These are phyloP conservation scores for Paracanthobrama guichenoti DNA, from an alignment of 2,113 vertebrate species.

Conservation along the genomic window DNA sequence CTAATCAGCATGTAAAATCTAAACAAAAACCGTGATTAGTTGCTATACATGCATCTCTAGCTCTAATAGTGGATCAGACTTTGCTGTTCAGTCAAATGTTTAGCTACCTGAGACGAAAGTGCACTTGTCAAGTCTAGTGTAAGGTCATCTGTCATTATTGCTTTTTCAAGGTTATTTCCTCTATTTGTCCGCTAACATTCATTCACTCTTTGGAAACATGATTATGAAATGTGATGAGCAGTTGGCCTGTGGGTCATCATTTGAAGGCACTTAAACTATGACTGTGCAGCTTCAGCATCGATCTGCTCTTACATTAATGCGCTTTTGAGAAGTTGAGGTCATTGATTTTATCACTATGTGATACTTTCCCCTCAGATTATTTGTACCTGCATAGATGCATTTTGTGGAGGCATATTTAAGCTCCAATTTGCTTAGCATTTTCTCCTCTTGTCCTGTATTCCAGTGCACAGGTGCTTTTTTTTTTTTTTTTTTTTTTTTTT, in stretches of 20 bases:
- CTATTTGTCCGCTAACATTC: slow-evolving; percentile 41
- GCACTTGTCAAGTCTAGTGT: background rate
- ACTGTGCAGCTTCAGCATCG: slow-evolving; percentile 44
- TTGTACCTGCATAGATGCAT: slow-evolving; percentile 11
- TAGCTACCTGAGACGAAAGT: background rate
- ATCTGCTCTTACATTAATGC: slow-evolving; percentile 46
- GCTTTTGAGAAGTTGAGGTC: slow-evolving; percentile 44
- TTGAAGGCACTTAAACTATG: slow-evolving; percentile 52
- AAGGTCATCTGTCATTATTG: background rate
- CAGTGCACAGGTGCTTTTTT: slow-evolving; percentile 45
- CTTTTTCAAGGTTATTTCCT: slow-evolving; percentile 45
- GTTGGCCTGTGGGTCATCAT: slow-evolving; percentile 50
- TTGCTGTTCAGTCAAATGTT: background rate
- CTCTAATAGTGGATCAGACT: background rate
- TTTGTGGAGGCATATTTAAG: slow-evolving; percentile 9
- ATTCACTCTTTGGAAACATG: slow-evolving; percentile 43
- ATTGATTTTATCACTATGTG: slow-evolving; percentile 51
- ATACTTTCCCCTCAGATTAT: slow-evolving; percentile 38
- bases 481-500: slow-evolving; percentile 34
- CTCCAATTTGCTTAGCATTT: slow-evolving; percentile 38
- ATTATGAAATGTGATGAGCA: slow-evolving; percentile 46
- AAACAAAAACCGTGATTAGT: background rate
- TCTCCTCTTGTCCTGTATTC: slow-evolving; percentile 18
- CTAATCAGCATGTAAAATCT: background rate
- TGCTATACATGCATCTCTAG: background rate